Conservation (phyloP, 2,888 invertebrate species). For the Chalcis sispes region DNA sequence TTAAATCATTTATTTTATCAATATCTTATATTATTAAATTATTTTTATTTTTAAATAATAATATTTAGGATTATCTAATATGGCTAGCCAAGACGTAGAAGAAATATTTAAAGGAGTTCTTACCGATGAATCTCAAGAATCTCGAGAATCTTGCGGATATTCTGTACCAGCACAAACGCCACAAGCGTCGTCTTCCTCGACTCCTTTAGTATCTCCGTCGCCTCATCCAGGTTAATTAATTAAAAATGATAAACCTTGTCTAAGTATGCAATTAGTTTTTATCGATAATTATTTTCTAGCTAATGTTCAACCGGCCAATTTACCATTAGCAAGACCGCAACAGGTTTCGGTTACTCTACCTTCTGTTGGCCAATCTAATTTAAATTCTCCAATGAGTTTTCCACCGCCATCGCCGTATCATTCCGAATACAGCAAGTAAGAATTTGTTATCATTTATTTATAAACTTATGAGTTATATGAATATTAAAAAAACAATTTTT, state of each 20-base stretch:
- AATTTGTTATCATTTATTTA: conserved; percentile 1
- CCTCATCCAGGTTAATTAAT: conserved; percentile 71
- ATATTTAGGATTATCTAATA: conserved; percentile 82
- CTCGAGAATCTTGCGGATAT: conserved; percentile 84
- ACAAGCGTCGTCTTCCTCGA: conserved; percentile 69
- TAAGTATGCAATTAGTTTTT: conserved; percentile 32
- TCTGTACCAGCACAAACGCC: conserved; percentile 70
- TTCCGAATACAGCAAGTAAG: conserved; percentile 89
- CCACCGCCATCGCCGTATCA: conserved; percentile 87
- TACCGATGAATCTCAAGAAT: conserved; percentile 89
- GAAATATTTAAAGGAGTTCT: conserved; percentile 94
- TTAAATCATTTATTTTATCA: conserved; percentile 6
- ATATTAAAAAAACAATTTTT: background rate
- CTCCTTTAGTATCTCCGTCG: conserved; percentile 74
- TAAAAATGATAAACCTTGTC: background rate
- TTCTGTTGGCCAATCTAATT: conserved; percentile 77
- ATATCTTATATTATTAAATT: conserved; percentile 20
- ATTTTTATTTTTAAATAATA: background rate
- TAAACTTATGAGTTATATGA: conserved; percentile 14
- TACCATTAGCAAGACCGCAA: conserved; percentile 72
- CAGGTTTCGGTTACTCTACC: conserved; percentile 77
- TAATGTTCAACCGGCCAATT: conserved; percentile 61
- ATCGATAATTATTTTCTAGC: conserved; percentile 46
- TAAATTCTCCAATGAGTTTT: conserved; percentile 84
- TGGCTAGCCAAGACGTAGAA: conserved; percentile 94